Base-by-base conservation (phyloP, 64 coral and sea anemone genomes). In the Dendrophyllia cribrosa region DNA sequence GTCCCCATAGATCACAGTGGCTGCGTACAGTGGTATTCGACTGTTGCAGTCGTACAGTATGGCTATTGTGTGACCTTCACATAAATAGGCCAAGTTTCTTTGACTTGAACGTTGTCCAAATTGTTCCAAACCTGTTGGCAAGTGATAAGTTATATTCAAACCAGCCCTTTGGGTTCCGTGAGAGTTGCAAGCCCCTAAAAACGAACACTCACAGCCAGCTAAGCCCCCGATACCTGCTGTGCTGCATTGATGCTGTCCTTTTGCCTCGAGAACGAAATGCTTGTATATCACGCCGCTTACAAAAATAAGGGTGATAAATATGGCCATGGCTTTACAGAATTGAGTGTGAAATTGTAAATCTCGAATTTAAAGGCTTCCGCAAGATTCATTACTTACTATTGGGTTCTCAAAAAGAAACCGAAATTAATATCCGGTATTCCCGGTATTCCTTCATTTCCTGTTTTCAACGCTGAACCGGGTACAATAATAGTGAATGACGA, bases 1-100 rank as follows among this genome's bases (percentile, higher is more conserved):
- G 43, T 17, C 5, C 14, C 79, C 79, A 4, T 16, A 12, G 6
- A 83, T 50, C 3, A 64, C 60, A 66, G 60, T 83, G 19, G 79
- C 79, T 8, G 79, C 59, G 26, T 49, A 83, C 6, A 83, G 43
- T 66, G 79, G 79, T 65, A 83, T 83, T 83, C 45, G 59, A 49
- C 9, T 48, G 10, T 83, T 65, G 10, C 44, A 66, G 60, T 83
- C 79, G 45, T 48, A 83, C 59, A 83, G 14, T 16, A 83, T 66
- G 0, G 43, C 59, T 10, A 83, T 59, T 49, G 60, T 49, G 16
- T 26, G 5, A 45, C 43, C 19, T 83, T 83, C 79, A 20, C 79
- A 83, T 46, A 66, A 20, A 66, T 66, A 66, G 4, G 59, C 60
- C 9, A 83, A 63, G 60, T 83, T 66, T 82, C 16, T 10, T 66